Evolutionary conservation across 2,113 vertebrate species (phyloP).

Genomic region (Anser cygnoides): DNA sequence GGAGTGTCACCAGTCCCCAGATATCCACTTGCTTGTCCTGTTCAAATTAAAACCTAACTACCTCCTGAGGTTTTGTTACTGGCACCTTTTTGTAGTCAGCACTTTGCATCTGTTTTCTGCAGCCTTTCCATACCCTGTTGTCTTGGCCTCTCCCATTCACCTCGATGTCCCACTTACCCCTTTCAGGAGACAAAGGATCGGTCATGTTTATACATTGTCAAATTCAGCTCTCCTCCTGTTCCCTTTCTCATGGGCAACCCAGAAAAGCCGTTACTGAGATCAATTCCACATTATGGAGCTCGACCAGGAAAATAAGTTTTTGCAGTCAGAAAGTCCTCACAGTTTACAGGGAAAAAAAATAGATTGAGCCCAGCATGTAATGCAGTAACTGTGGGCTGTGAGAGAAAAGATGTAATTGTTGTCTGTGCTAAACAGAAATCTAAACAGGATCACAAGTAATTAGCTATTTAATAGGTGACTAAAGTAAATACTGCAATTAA

Average conservation of each 20-base stretch:
- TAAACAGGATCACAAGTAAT: slow-evolving; percentile 56
- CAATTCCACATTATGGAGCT: neutral
- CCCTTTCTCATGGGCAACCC: neutral
- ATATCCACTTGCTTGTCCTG: neutral
- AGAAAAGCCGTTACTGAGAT: neutral
- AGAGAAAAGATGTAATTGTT: slow-evolving; percentile 58
- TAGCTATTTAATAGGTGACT: slow-evolving; percentile 63
- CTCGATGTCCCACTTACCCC: neutral
- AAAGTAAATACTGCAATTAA: slow-evolving; percentile 61
- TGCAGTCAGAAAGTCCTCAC: neutral
- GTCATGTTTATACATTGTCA: neutral
- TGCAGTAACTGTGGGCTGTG: neutral
- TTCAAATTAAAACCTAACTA: neutral
- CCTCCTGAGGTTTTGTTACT: neutral
- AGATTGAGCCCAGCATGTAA: neutral
- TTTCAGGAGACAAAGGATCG: neutral
- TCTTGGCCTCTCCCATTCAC: neutral
- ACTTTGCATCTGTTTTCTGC: accelerated
- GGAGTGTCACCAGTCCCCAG: neutral
- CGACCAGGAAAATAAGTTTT: neutral
- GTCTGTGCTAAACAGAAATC: slow-evolving; percentile 56
- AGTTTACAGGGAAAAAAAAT: neutral
- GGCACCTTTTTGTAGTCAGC: neutral
- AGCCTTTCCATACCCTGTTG: neutral
- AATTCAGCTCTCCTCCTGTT: neutral